Percentiles rank a stretch among this genome's conserved stretches.
These are phyloP conservation scores for Drosophila elegans DNA, from an alignment of 1,140 invertebrate genomes.

Conservation along the genomic window DNA sequence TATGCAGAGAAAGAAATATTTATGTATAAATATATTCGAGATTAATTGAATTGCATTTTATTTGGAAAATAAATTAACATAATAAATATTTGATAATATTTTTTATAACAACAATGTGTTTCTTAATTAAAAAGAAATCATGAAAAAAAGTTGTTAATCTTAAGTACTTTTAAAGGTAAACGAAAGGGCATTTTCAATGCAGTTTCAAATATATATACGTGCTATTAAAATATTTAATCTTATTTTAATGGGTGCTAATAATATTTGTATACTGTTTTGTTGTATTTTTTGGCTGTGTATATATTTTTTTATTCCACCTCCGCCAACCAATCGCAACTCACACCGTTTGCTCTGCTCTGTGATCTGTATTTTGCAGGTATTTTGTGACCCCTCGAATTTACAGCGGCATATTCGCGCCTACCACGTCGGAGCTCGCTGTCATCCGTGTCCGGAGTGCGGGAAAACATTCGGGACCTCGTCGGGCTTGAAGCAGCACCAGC, in stretches of 20 bases:
- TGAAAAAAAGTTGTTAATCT: too few relatives aligned
- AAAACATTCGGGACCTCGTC: slow-evolving; percentile 99
- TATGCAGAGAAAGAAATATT: slow-evolving; percentile 10
- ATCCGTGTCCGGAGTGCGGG: slow-evolving; percentile 98
- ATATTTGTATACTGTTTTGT: not conserved
- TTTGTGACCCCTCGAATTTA: slow-evolving; percentile 97
- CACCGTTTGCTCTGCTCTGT: slow-evolving; percentile 15
- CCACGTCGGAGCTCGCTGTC: slow-evolving; percentile 96
- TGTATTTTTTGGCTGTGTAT: slow-evolving; percentile 2
- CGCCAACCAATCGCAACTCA: slow-evolving; percentile 41
- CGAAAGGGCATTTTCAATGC: too few relatives aligned
- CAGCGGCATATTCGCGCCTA: slow-evolving; percentile 97
- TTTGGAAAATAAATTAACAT: too few relatives aligned
- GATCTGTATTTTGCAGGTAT: slow-evolving; percentile 88
- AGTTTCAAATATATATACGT: too few relatives aligned
- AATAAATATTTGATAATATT: too few relatives aligned
- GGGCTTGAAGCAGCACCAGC: slow-evolving; percentile 99
- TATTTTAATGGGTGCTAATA: too few relatives aligned
- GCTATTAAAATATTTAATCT: too few relatives aligned
- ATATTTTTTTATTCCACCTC: not conserved
- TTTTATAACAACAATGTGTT: too few relatives aligned
- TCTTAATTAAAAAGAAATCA: too few relatives aligned
- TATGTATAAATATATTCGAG: too few relatives aligned
- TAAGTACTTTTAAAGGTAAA: too few relatives aligned
- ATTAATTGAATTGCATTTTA: too few relatives aligned